These are phyloP conservation scores for Pao palembangensis DNA, from an alignment of 2,113 vertebrate genomes.

Conservation along the genomic window DNA sequence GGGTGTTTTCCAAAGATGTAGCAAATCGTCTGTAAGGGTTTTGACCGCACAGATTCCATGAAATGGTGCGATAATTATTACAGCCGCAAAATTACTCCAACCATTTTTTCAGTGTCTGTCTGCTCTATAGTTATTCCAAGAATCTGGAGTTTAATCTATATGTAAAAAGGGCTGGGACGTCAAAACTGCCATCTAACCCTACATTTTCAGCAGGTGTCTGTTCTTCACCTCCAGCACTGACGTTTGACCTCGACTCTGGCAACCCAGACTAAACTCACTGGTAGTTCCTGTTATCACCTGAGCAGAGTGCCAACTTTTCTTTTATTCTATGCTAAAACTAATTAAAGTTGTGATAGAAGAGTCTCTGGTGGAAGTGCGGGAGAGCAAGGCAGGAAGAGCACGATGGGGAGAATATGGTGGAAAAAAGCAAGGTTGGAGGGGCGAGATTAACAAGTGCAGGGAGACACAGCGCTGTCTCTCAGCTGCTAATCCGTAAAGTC, in stretches of 20 bases:
- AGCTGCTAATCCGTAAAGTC: constrained; percentile 68
- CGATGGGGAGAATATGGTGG: constrained; percentile 36
- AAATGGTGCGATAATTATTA: too few relatives aligned
- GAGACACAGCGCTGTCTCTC: constrained; percentile 57
- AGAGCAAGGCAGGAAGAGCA: constrained; percentile 24
- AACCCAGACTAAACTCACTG: constrained; percentile 62
- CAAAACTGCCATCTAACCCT: too few relatives aligned
- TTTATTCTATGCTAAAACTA: constrained; percentile 62
- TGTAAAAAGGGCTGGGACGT: too few relatives aligned
- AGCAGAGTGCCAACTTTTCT: constrained; percentile 55
- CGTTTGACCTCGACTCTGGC: constrained; percentile 58
- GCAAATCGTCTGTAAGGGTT: too few relatives aligned
- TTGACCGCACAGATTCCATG: too few relatives aligned
- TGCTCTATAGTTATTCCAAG: too few relatives aligned
- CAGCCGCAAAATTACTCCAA: too few relatives aligned
- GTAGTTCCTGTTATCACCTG: constrained; percentile 66
- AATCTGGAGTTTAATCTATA: too few relatives aligned
- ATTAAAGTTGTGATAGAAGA: constrained; percentile 67
- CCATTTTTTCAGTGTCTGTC: too few relatives aligned
- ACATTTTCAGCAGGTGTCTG: neutral
- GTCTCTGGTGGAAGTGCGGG: constrained; percentile 13
- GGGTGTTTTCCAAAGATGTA: neutral
- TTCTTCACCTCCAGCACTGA: constrained; percentile 21
- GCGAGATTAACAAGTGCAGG: constrained; percentile 61
- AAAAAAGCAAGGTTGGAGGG: constrained; percentile 55